Evolutionary conservation across 2,113 vertebrate genomes (phyloP).

Genomic region (Myxocyprinus asiaticus): DNA sequence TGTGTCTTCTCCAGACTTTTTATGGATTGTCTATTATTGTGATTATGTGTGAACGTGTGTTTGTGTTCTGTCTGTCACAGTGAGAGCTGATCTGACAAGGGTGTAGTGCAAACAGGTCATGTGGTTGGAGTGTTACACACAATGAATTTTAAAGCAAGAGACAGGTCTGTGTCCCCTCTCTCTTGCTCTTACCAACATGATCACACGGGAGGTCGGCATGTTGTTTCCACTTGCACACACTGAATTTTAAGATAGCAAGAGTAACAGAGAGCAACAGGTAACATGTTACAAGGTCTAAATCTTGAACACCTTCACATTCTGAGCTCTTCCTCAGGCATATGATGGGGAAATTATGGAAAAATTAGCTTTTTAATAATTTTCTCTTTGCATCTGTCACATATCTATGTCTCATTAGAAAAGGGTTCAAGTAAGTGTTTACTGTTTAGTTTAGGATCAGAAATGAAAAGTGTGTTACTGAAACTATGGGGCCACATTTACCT

Average conservation of each 20-base stretch:
- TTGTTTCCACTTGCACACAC: neutral
- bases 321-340: neutral
- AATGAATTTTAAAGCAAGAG: slow-evolving; percentile 37
- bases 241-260: slow-evolving; percentile 1
- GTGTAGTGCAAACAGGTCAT: slow-evolving; percentile 41
- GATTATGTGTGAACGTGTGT: neutral
- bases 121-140: slow-evolving; percentile 26
- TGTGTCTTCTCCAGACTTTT: neutral
- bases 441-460: no score
- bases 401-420: no score
- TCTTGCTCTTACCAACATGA: neutral
- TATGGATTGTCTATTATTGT: neutral
- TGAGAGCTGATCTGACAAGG: slow-evolving; percentile 40
- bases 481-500: no score
- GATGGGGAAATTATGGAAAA: no score
- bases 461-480: no score
- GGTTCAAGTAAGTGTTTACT: no score
- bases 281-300: neutral
- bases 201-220: no score
- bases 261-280: neutral
- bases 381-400: no score
- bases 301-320: neutral
- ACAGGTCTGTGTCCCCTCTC: neutral
- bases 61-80: slow-evolving; percentile 29
- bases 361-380: no score